A percentile compares a stretch with the other conserved stretches of the same genome.
Conservation (phyloP, 2,888 invertebrate genomes). For the Pristionchus japonicus region DNA sequence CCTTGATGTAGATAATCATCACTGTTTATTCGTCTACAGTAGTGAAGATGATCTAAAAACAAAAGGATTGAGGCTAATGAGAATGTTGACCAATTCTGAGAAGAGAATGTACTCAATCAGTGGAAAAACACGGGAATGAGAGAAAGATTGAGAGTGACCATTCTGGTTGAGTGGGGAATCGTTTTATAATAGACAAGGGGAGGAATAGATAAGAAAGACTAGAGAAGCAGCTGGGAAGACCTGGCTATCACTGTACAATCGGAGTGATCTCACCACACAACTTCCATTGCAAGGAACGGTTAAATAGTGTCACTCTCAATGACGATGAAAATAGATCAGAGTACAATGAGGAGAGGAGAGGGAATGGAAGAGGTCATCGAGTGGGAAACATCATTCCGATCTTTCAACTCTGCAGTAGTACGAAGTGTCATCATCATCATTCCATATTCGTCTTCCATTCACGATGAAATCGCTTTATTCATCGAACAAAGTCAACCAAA, state of each 20-base stretch:
- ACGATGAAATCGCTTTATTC: slow-evolving; percentile 6
- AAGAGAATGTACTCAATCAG: not conserved
- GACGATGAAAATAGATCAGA: not conserved
- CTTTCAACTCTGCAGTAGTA: not conserved
- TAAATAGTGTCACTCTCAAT: not conserved
- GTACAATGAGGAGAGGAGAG: not conserved
- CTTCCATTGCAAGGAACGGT: not conserved
- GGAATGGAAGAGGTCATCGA: not conserved
- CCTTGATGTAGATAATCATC: slow-evolving; percentile 15
- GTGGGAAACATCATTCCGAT: not conserved
- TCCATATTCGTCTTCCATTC: not conserved
- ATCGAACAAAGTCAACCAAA: not conserved
- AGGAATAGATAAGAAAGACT: not conserved
- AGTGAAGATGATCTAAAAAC: not conserved
- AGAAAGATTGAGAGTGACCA: not conserved
- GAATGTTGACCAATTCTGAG: not conserved
- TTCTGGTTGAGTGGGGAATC: not conserved
- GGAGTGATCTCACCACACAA: not conserved
- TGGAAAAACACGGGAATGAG: not conserved
- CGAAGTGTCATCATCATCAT: not conserved
- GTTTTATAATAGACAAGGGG: not conserved
- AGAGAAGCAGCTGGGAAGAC: not conserved
- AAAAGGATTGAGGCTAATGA: not conserved
- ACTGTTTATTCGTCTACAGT: not conserved
- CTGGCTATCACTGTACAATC: not conserved